These are phyloP conservation scores for Rallus limicola DNA, from an alignment of 2,113 vertebrate genomes.

Conservation along the genomic window DNA sequence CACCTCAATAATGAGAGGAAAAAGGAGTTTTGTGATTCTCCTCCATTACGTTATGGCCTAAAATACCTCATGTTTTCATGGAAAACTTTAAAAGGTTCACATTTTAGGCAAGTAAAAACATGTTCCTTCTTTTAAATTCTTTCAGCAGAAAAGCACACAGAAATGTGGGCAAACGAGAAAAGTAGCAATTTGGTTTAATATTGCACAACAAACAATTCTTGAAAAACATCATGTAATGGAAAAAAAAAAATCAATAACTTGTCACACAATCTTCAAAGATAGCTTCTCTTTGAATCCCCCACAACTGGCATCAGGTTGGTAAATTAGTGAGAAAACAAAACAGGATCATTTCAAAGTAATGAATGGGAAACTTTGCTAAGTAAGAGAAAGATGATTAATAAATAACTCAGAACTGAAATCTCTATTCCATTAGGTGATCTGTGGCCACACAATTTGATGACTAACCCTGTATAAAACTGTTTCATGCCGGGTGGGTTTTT, in stretches of 20 bases:
- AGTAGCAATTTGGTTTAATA: not conserved
- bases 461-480: not conserved
- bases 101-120: not conserved
- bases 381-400: constrained; percentile 6
- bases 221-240: not conserved
- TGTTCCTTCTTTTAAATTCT: not conserved
- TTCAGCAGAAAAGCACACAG: not conserved
- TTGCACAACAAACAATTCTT: not conserved
- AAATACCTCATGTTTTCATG: not conserved
- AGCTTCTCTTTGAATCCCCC: not conserved
- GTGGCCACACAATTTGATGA: not conserved
- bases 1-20: not conserved
- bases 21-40: not conserved
- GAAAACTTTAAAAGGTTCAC: not conserved
- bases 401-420: not conserved
- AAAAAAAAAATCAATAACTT: not conserved
- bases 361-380: not conserved
- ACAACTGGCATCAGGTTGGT: not conserved
- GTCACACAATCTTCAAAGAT: not conserved
- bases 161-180: not conserved
- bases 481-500: not conserved
- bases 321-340: not conserved
- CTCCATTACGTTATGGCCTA: not conserved
- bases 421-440: not conserved
- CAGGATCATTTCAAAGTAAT: not conserved